These are phyloP conservation scores for Limnephilus auricula DNA, from an alignment of 2,888 invertebrate genomes.

Conservation along the genomic window DNA sequence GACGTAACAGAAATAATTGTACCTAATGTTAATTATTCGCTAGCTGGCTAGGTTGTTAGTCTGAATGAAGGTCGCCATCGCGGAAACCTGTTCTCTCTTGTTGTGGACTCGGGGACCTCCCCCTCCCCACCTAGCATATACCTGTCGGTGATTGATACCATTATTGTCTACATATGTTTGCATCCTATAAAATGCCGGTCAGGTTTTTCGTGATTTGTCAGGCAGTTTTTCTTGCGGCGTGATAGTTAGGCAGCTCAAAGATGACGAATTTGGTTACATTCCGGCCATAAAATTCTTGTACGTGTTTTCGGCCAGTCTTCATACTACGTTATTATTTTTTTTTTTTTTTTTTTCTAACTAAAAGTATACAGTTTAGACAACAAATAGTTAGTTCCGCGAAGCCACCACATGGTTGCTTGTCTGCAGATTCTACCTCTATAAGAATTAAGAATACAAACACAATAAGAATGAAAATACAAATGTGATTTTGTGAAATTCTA, in stretches of 20 bases:
- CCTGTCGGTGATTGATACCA: conserved; percentile 15
- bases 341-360: too few species aligned
- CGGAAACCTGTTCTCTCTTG: conserved; percentile 17
- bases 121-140: not conserved
- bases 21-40: not conserved
- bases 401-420: too few species aligned
- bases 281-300: not conserved
- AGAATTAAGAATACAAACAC: too few species aligned
- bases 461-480: too few species aligned
- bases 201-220: not conserved
- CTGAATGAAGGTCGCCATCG: conserved; percentile 69
- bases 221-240: not conserved
- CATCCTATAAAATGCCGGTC: not conserved
- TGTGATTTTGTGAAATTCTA: too few species aligned
- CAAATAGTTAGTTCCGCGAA: too few species aligned
- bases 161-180: not conserved
- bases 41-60: conserved; percentile 67
- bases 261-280: not conserved
- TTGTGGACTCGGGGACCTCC: not conserved
- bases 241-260: not conserved
- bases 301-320: not conserved
- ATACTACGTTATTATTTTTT: too few species aligned
- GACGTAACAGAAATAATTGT: conserved; percentile 35
- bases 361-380: too few species aligned
- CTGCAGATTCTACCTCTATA: too few species aligned